Conservation (phyloP, 2,888 invertebrate species). For the Leucophenga maculata region DNA sequence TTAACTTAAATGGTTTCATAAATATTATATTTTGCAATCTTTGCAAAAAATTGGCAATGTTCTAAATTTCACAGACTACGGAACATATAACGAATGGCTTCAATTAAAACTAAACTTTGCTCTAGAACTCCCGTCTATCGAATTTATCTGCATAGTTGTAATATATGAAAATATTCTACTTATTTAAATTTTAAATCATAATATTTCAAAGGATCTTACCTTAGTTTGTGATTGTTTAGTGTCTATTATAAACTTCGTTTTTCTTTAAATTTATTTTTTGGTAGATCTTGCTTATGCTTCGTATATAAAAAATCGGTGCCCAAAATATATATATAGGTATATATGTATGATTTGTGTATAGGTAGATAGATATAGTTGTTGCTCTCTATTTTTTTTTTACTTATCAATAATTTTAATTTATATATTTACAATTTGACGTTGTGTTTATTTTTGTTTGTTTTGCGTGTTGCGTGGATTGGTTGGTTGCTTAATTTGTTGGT, state of each 20-base stretch:
- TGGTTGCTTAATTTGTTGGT: conserved; percentile 39
- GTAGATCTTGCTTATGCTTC: conserved; percentile 43
- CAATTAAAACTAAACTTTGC: no score
- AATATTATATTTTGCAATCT: no score
- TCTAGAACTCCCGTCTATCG: no score
- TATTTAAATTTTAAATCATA: no score
- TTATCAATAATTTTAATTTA: conserved; percentile 28
- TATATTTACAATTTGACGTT: conserved; percentile 35
- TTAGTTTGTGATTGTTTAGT: conserved; percentile 63
- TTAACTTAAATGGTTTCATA: no score
- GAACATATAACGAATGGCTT: no score
- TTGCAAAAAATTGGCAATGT: no score
- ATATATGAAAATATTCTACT: no score
- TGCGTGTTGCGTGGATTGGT: conserved; percentile 18
- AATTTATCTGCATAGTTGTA: no score
- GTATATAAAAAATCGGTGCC: conserved; percentile 55
- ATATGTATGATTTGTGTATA: conserved; percentile 28
- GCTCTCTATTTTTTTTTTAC: conserved; percentile 5
- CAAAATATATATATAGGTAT: conserved; percentile 50
- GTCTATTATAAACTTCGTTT: conserved; percentile 54
- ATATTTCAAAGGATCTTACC: conserved; percentile 47
- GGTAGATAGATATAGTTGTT: conserved; percentile 37
- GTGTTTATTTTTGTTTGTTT: conserved; percentile 20
- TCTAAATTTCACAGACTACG: no score
- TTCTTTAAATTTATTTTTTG: no score